Percentiles rank a stretch among this genome's conserved stretches.
Conservation (phyloP, 2,797 vertebrate species). For the Harpagifer antarcticus region DNA sequence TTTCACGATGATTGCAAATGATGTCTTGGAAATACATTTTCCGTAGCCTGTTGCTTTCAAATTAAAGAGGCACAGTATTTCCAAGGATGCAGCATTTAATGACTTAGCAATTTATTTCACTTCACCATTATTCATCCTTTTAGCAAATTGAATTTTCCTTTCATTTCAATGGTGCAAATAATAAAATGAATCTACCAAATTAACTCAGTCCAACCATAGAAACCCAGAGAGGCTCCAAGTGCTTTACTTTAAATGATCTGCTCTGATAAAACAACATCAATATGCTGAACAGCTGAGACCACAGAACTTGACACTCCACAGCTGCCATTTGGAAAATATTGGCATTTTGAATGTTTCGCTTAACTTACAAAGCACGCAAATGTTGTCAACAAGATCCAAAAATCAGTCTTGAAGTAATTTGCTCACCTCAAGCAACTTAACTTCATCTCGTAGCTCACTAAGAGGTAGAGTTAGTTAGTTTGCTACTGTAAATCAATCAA, state of each 20-base stretch:
- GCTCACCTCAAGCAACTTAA: constrained; percentile 38
- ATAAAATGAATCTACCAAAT: constrained; percentile 52
- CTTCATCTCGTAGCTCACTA: neutral
- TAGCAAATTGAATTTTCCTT: constrained; percentile 49
- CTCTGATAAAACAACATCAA: constrained; percentile 81
- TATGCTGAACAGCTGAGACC: constrained; percentile 81
- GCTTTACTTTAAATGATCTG: constrained; percentile 64
- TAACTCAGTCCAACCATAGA: constrained; percentile 58
- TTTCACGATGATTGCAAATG: constrained; percentile 30
- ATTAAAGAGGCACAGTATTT: constrained; percentile 21
- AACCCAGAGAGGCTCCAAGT: constrained; percentile 53
- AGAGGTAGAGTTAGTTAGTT: constrained; percentile 1
- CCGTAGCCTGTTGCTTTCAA: constrained; percentile 28
- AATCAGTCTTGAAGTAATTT: constrained; percentile 44
- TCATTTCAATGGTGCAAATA: constrained; percentile 49
- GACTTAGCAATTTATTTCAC: constrained; percentile 33
- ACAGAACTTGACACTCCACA: constrained; percentile 78
- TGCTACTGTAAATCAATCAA: constrained; percentile 25
- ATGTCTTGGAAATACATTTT: constrained; percentile 38
- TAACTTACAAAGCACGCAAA: constrained; percentile 59
- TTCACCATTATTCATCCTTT: constrained; percentile 38
- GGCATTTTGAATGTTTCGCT: constrained; percentile 72
- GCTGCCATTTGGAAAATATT: constrained; percentile 80
- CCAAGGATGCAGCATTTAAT: constrained; percentile 43
- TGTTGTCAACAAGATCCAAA: constrained; percentile 64